Evolutionary conservation across 2,797 vertebrate genomes (phyloP), one percentile per base, ranked within the genome.

Genomic region (Myotis daubentonii): DNA sequence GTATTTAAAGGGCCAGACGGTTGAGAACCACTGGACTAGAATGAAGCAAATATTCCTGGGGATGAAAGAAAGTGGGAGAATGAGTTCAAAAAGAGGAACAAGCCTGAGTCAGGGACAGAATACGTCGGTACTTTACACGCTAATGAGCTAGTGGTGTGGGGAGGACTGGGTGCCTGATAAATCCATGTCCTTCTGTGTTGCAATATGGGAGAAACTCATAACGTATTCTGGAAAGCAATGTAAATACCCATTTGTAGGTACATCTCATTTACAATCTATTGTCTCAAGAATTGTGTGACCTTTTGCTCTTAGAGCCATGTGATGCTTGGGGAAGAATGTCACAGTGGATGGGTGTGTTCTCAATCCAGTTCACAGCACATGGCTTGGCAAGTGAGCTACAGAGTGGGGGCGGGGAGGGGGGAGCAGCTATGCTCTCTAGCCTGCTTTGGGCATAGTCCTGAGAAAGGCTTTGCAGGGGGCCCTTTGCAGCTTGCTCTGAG

Each of bases 401-500:
- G 78, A 62, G 22, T 5, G 55, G 68, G 78, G 57, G 11, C 0
- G 20, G 3, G 53, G 12, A 1, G 0, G 25, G 57, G 28, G 71
- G 55, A 60, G 30, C 9, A 20, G 60, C 20, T 22, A 0, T 38
- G 38, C 15, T 38, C 36, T 13, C 62, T 74, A 70, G 47, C 23
- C 53, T 66, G 81, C 66, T 91, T 81, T 70, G 49, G 62, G 36
- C 15, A 5, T 71, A 8, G 22, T 53, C 60, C 17, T 23, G 23
- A 60, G 20, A 44, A 91, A 76, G 22, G 28, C 44, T 86, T 70
- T 65, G 66, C 8, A 55, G 51, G 82, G 92, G 66, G 62, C 41
- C 13, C 88, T 93, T 94, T 92, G 53, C 47, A 36, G 30, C 57
- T 84, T 82, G 62, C 91, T 49, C 78, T 70, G 70, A 33, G 75